Base-by-base conservation (phyloP, 2,888 invertebrate species). In the Aphodius sticticus region DNA sequence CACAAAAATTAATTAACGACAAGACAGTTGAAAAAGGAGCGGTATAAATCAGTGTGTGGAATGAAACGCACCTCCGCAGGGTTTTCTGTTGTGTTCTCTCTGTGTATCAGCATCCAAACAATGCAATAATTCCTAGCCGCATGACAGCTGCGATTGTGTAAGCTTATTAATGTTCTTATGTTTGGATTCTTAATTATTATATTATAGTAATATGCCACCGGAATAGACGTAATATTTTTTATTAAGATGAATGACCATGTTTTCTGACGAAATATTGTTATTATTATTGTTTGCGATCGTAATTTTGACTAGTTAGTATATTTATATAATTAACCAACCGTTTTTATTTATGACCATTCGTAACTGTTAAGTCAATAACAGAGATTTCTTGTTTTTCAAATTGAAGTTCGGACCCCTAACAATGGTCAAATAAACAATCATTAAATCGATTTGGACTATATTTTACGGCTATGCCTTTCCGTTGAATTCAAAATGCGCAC, bases 1-100 rank as follows among this genome's bases (percentile, higher is more conserved):
- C 37, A 15, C 74, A 74, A 37, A 74, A 74, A 74, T 74, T 74
- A 74, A 74, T 74, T 74, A 74, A 74, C 53, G 53, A 53, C 53
- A 53, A 53, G 53, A 53, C 53, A 53, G 53, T 53, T 53, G 53
- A 53, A 53, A 53, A 53, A 53, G 53, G 53, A 53, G 12, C 53
- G 53, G 53, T 53, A 53, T 53, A 53, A 53, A 53, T 53, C 53
- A 53, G 53, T 53, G 53, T 53, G 53, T 53, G 53, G 53, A 53
- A 53, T 53, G 53, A 53, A 53, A 53, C 53, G 53, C 53, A 53
- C 53, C 53, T 53, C 26, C 53, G 53, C 53, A 53, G 9, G 53
- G 53, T 53, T 53, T 26, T 53, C 53, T 12, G 53, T 53, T 53
- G 3, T 53, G 53, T 12, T 53, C 53, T 53, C 53, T 53, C 53